Percentiles rank a stretch among this genome's conserved stretches.
phyloP scores from a whole-genome alignment of 1,140 invertebrate genomes.

The Yoshiicerus persimilis region DNA sequence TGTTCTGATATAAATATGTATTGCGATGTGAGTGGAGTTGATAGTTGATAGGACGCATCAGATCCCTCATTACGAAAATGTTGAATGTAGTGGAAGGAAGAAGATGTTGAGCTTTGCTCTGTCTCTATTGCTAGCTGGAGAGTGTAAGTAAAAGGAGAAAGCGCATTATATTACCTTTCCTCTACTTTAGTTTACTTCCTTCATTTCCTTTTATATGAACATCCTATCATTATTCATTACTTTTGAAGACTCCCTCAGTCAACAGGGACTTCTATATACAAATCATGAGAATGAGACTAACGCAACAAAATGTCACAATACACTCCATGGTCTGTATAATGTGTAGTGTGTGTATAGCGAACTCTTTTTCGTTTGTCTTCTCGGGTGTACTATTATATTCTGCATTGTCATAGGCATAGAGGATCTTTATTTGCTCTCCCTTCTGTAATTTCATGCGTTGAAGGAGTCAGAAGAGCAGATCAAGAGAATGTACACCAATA shows the following conservation, averaged over 20 bases:
- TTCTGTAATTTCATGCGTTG: not conserved
- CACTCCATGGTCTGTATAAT: too few species aligned
- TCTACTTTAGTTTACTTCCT: not conserved
- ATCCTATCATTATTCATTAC: constrained; percentile 20
- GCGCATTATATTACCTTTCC: not conserved
- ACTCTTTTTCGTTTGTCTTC: not conserved
- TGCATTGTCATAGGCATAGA: not conserved
- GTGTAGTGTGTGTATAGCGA: not conserved
- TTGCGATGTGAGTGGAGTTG: not conserved
- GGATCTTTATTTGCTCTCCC: not conserved
- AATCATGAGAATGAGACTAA: not conserved
- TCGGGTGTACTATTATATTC: too few species aligned
- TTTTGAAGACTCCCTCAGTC: not conserved
- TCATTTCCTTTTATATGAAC: constrained; percentile 20
- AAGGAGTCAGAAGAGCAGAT: not conserved
- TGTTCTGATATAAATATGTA: too few species aligned
- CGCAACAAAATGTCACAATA: not conserved
- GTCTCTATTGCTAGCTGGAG: not conserved
- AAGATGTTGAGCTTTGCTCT: not conserved
- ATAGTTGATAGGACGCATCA: not conserved
- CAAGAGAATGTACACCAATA: not conserved
- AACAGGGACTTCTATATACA: constrained; percentile 3
- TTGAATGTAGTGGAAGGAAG: not conserved
- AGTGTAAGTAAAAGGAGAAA: not conserved
- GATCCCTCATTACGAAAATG: not conserved